A percentile compares a stretch with the other conserved stretches of the same genome.
phyloP scores from a whole-genome alignment of 92 coral and sea anemone species.

The Actinostola sp. region DNA sequence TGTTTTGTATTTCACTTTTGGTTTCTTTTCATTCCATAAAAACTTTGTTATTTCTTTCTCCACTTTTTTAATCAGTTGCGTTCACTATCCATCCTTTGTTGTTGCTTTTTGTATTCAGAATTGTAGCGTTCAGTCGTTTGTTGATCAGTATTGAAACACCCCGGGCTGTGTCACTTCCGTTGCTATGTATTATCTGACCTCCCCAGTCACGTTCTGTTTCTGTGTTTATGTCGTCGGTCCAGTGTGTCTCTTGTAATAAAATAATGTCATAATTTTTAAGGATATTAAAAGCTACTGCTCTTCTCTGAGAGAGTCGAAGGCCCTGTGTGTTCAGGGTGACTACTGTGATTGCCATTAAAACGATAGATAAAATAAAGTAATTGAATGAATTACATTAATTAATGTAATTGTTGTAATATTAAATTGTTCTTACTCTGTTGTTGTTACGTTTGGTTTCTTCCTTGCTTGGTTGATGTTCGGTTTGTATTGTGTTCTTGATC shows the following conservation, averaged over 20 bases:
- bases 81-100: constrained; percentile 9
- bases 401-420: too few species aligned
- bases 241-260: constrained; percentile 56
- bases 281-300: constrained; percentile 12
- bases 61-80: too few species aligned
- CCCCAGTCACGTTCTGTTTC: constrained; percentile 39
- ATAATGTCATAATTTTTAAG: constrained; percentile 31
- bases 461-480: too few species aligned
- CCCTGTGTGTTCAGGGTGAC: constrained; percentile 31
- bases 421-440: too few species aligned
- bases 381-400: too few species aligned
- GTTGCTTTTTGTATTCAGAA: neutral
- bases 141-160: constrained; percentile 43
- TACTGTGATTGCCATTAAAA: too few species aligned
- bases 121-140: constrained; percentile 6
- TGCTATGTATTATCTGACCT: constrained; percentile 11
- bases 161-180: constrained; percentile 17
- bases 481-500: too few species aligned
- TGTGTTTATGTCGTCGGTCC: constrained; percentile 6
- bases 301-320: constrained; percentile 11
- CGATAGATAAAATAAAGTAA: too few species aligned
- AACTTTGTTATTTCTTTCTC: too few species aligned
- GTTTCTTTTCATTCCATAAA: too few species aligned
- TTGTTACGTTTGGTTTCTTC: too few species aligned
- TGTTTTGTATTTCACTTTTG: too few species aligned